These are phyloP conservation scores for Tipula unca DNA, from an alignment of 2,888 invertebrate species.

Conservation along the genomic window DNA sequence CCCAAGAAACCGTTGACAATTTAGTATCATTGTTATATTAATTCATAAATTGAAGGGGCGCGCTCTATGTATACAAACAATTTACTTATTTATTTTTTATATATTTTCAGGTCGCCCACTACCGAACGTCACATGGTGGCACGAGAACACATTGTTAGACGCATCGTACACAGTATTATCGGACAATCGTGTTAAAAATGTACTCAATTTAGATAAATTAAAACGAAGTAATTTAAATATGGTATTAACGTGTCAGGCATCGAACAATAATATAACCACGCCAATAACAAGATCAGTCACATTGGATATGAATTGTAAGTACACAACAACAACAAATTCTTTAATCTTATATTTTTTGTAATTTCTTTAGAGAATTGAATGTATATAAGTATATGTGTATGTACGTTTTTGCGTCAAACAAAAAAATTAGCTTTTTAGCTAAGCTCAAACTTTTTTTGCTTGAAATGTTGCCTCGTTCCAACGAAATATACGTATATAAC, in stretches of 20 bases:
- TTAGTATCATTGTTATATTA: too few relatives aligned
- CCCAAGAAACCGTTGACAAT: too few relatives aligned
- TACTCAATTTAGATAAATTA: conserved; percentile 52
- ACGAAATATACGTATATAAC: background rate
- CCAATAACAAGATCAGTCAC: conserved; percentile 58
- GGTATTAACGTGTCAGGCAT: conserved; percentile 56
- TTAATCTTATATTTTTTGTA: background rate
- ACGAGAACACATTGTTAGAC: conserved; percentile 53
- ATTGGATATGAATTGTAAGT: conserved; percentile 61
- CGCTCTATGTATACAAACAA: too few relatives aligned
- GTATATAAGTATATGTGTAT: background rate
- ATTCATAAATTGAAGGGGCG: too few relatives aligned
- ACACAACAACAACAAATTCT: conserved; percentile 21
- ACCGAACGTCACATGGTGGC: conserved; percentile 58
- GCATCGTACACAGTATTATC: conserved; percentile 51
- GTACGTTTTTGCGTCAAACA: background rate
- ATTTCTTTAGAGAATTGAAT: background rate
- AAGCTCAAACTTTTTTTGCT: background rate
- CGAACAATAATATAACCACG: conserved; percentile 58
- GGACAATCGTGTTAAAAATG: conserved; percentile 55
- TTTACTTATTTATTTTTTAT: too few relatives aligned
- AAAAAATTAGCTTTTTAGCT: background rate
- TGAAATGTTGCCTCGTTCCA: background rate
- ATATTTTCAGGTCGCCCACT: conserved; percentile 51
- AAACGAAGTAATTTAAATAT: conserved; percentile 55